phyloP scores from a whole-genome alignment of 1,140 invertebrate species.

The Nephila pilipes region DNA sequence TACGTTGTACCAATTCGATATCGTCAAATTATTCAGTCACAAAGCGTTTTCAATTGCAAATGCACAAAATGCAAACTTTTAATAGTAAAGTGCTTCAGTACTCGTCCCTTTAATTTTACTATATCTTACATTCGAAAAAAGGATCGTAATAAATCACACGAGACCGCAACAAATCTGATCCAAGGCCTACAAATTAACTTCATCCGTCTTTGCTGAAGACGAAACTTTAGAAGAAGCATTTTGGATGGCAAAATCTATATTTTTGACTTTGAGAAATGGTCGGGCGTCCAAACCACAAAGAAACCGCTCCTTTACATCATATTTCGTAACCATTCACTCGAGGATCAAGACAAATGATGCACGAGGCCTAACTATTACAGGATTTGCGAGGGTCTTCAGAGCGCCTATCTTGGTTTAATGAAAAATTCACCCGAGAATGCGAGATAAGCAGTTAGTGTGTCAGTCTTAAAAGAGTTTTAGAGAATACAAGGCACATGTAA shows the following conservation, averaged over 20 bases:
- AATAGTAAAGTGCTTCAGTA: no score
- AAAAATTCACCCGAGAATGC: no score
- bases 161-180: neutral
- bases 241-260: conserved; percentile 22
- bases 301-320: neutral
- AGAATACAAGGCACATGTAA: no score
- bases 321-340: neutral
- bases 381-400: neutral
- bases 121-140: neutral
- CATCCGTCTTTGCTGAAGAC: neutral
- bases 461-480: no score
- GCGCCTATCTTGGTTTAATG: no score
- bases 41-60: no score
- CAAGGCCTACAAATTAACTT: conserved; percentile 8
- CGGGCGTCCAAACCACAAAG: neutral
- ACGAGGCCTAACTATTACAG: neutral
- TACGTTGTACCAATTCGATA: no score
- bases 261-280: conserved; percentile 26
- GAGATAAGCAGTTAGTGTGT: no score
- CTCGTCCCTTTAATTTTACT: neutral
- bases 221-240: neutral
- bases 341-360: neutral
- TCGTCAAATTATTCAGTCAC: no score
- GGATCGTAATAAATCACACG: neutral
- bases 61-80: no score